Conservation (phyloP, 2,888 invertebrate species). For the Tenthredo distinguenda region DNA sequence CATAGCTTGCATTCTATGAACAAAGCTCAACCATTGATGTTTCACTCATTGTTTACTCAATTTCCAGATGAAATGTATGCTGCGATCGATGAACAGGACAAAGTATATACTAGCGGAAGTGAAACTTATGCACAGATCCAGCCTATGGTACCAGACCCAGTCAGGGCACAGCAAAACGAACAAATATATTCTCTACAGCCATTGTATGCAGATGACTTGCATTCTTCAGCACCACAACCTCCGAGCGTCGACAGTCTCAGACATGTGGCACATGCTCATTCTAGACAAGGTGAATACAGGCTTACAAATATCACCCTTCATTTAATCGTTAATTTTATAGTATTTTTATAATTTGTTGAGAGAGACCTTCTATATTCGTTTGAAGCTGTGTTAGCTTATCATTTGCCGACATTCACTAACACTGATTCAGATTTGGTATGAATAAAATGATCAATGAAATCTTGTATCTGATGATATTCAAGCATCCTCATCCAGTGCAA, state of each 20-base stretch:
- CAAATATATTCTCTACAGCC: slow-evolving; percentile 77
- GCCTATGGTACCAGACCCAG: slow-evolving; percentile 78
- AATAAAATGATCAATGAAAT: background rate
- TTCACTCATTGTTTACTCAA: slow-evolving; percentile 54
- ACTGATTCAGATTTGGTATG: background rate
- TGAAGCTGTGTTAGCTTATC: background rate
- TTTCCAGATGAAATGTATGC: slow-evolving; percentile 92
- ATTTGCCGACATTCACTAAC: background rate
- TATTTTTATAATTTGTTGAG: background rate
- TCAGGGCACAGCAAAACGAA: slow-evolving; percentile 73
- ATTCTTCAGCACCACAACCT: slow-evolving; percentile 79
- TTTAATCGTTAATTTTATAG: background rate
- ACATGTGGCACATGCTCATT: slow-evolving; percentile 82
- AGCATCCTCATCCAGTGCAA: slow-evolving; percentile 87
- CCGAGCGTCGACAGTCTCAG: slow-evolving; percentile 83
- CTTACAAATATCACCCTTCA: background rate
- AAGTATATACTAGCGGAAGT: slow-evolving; percentile 87
- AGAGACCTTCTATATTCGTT: background rate
- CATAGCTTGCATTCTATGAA: background rate
- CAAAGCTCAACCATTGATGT: background rate
- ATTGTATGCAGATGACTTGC: slow-evolving; percentile 58
- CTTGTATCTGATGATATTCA: slow-evolving; percentile 61
- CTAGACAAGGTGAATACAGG: slow-evolving; percentile 79
- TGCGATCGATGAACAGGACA: slow-evolving; percentile 89
- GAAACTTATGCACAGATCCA: slow-evolving; percentile 94